Evolutionary conservation across 2,113 vertebrate genomes (phyloP).

Genomic region (Corythaeola cristata): DNA sequence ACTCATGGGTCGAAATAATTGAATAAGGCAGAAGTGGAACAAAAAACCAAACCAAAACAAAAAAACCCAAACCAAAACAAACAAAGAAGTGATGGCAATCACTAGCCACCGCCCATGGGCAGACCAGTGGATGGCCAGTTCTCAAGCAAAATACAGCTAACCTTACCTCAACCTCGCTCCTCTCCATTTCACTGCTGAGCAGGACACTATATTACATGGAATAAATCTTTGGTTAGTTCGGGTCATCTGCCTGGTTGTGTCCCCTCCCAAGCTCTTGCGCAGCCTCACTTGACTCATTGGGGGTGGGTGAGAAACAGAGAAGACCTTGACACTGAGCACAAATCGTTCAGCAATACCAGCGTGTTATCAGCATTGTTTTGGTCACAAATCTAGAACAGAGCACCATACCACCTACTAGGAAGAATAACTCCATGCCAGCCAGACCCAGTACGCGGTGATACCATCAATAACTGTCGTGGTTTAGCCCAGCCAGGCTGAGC

Average conservation of each 20-base stretch:
- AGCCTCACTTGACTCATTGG: too few species aligned
- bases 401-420: accelerated
- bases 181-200: not conserved
- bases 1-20: not conserved
- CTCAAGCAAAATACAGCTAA: not conserved
- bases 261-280: too few species aligned
- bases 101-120: not conserved
- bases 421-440: not conserved
- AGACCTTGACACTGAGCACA: not conserved
- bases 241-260: not conserved
- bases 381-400: not conserved
- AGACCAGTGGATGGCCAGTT: not conserved
- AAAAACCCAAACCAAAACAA: too few species aligned
- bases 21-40: not conserved
- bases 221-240: not conserved
- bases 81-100: not conserved
- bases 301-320: too few species aligned
- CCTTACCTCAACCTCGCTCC: not conserved
- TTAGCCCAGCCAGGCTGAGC: too few species aligned
- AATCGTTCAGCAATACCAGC: not conserved
- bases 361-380: not conserved
- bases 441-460: accelerated
- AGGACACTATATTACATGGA: not conserved
- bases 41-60: not conserved
- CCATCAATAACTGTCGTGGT: too few species aligned